Evolutionary conservation across 2,888 invertebrate genomes (phyloP).

Genomic region (Cerastis leucographa): DNA sequence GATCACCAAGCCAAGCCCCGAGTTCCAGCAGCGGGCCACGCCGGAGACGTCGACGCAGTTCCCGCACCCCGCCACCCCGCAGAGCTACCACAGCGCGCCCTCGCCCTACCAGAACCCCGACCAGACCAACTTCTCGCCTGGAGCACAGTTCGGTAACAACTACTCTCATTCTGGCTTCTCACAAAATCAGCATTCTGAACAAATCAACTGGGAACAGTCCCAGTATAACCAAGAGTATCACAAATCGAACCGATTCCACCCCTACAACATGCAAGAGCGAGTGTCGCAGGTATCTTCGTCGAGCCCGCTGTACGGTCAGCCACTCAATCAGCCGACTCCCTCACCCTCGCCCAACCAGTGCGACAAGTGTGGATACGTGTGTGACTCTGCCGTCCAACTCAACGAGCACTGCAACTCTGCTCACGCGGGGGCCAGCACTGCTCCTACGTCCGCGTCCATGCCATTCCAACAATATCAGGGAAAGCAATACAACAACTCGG

Average conservation of each 20-base stretch:
- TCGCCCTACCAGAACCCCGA: constrained; percentile 92
- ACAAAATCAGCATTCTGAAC: constrained; percentile 88
- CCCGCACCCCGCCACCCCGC: constrained; percentile 92
- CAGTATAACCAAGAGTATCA: constrained; percentile 87
- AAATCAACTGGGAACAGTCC: constrained; percentile 88
- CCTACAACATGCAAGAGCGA: constrained; percentile 89
- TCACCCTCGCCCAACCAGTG: constrained; percentile 94
- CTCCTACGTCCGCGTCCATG: constrained; percentile 83
- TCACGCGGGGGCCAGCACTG: constrained; percentile 89
- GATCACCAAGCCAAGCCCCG: constrained; percentile 92
- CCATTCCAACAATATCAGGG: constrained; percentile 90
- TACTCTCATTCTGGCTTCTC: constrained; percentile 89
- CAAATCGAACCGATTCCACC: constrained; percentile 87
- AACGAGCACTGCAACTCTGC: constrained; percentile 94
- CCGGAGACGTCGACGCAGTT: constrained; percentile 91
- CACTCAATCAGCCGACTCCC: constrained; percentile 92
- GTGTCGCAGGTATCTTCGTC: constrained; percentile 89
- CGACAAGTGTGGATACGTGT: constrained; percentile 96
- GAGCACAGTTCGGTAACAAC: constrained; percentile 87
- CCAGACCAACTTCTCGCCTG: constrained; percentile 91
- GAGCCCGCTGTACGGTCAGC: constrained; percentile 91
- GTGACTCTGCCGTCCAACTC: constrained; percentile 93
- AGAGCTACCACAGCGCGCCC: constrained; percentile 92
- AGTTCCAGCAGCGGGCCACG: constrained; percentile 90
- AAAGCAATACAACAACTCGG: constrained; percentile 86